Evolutionary conservation across 2,888 invertebrate genomes (phyloP), one percentile per base, ranked within the genome.

Genomic region (Thereva nobilitata): DNA sequence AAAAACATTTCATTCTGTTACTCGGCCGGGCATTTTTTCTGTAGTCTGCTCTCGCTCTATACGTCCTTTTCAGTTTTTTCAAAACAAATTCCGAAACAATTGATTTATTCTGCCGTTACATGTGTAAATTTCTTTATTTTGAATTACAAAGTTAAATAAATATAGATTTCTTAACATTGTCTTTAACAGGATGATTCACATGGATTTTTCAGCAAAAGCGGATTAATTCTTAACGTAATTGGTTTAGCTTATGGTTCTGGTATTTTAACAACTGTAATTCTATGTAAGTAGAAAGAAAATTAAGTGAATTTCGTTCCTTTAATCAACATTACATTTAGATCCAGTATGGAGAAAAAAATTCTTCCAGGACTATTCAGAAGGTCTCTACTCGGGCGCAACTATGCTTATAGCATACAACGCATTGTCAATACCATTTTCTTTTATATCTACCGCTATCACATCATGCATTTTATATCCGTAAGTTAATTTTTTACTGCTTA

Each of bases 311-410:
- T 40, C 12, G 9, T 41, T 8, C 41, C 82, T 12, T 76, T 92
- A 92, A 88, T 83, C 89, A 8, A 50, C 35, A 5, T n/a, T 34
- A 23, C 2, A n/a, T 82, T 12, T 76, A 92, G 92, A 88, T 83
- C 90, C 92, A 3, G 87, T 87, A 41, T 92, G 92, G 81, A 84
- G 95, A n/a, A 93, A 92, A n/a, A 85, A 93, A 47, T 95, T 94
- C 80, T 94, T 93, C 72, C 94, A 95, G 76, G 96, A 96, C 76
- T 88, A 91, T 0, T 89, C 94, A 63, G 94, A 95, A 79, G 94
- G 94, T 0, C 81, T 93, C 0, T 96, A 96, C 78, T 89, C 92
- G 3, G 95, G 95, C 0, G 90, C 92, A 0, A 86, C 93, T 71
- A 86, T 95, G 73, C 82, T 95, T 0, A 82, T 93, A 0, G 89